Evolutionary conservation across 2,888 invertebrate species (phyloP), one percentile per base, ranked within the genome.

Genomic region (Tenthredo notha): DNA sequence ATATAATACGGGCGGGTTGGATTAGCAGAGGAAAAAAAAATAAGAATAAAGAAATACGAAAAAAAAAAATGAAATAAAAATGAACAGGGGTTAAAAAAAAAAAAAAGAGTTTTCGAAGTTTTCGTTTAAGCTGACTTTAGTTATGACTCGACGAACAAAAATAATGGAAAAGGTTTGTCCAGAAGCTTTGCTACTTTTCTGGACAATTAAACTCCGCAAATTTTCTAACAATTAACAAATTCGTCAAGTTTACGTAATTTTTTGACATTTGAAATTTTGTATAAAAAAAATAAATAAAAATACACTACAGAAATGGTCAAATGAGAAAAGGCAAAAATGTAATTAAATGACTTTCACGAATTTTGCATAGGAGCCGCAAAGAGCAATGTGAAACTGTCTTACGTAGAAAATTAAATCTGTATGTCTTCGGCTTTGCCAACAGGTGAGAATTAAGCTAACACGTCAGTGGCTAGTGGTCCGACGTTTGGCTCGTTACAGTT

Each of bases 381-480:
- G n/a, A 54, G n/a, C 33, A 18, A n/a, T 10, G 6, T 33, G 33
- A 18, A 33, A 67, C 12, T 54, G 9, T 29, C 50, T 77, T 74
- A 74, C 29, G 77, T 15, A 33, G 15, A 67, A 1, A 33, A n/a
- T 21, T 50, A 15, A 50, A 29, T 18, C 40, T 25, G 10, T 43
- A n/a, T 18, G 54, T 33, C 29, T 54, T 7, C 33, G 50, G 29
- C 54, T 50, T 54, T 77, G 77, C 77, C 50, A 33, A 54, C 77
- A 50, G 54, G 77, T 77, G 77, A 29, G 54, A 77, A 77, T 77
- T 33, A 77, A 77, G 54, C 77, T 77, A 54, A 77, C 77, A 54
- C 29, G 6, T 29, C 43, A 43, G 40, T 77, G 15, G 9, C 74
- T 21, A 43, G 29, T 74, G 43, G 43, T 40, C 43, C 25, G 6